A percentile compares a stretch with the other conserved stretches of the same genome.
phyloP scores from a whole-genome alignment of 2,797 vertebrate genomes.

The Pseudopleuronectes americanus region DNA sequence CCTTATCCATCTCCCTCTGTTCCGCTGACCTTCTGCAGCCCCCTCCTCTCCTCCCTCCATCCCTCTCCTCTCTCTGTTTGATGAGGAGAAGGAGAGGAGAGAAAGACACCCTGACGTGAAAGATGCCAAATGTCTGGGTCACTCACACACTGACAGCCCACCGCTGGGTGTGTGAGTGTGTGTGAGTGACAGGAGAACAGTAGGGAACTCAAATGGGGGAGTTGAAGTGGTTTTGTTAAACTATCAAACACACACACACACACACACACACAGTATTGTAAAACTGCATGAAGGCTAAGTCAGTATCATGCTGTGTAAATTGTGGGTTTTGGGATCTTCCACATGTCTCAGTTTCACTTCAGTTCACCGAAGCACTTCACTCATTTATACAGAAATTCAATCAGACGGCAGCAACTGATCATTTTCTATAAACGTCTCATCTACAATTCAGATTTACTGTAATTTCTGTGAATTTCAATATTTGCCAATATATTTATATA shows the following conservation, averaged over 20 bases:
- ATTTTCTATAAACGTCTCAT: no score
- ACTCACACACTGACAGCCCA: constrained; percentile 59
- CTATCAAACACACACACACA: constrained; percentile 4
- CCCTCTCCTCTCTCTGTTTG: constrained; percentile 54
- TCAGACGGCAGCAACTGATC: neutral
- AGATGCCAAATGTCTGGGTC: constrained; percentile 74
- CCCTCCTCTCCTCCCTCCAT: neutral
- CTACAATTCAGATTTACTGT: no score
- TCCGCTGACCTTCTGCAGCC: constrained; percentile 1
- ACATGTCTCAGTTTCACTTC: constrained; percentile 23
- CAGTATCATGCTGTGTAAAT: constrained; percentile 39
- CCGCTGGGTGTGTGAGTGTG: constrained; percentile 42
- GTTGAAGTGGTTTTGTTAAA: constrained; percentile 58
- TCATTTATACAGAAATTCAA: constrained; percentile 11
- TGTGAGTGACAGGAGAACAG: constrained; percentile 56
- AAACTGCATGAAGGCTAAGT: constrained; percentile 26
- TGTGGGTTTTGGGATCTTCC: constrained; percentile 12
- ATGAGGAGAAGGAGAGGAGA: constrained; percentile 78
- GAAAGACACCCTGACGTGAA: constrained; percentile 71
- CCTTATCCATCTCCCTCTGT: constrained; percentile 26
- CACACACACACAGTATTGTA: constrained; percentile 14
- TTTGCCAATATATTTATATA: no score
- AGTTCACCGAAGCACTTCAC: constrained; percentile 24
- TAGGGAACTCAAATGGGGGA: constrained; percentile 47
- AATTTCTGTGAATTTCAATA: no score